Conservation (phyloP, 2,888 invertebrate species). For the Eupithecia exiguata region DNA sequence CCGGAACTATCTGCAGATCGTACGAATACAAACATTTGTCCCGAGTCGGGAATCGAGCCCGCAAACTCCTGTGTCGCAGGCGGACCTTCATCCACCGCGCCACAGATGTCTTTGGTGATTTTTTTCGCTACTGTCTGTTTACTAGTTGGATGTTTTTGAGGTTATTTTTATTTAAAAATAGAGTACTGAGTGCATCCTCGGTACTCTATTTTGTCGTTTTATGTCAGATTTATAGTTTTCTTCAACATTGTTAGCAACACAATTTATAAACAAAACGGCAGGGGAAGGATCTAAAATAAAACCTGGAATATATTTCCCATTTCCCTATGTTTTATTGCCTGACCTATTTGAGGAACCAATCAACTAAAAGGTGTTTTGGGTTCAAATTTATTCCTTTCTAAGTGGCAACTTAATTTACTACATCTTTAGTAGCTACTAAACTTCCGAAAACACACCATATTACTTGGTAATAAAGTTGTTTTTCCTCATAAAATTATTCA, state of each 20-base stretch:
- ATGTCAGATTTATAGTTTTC: too few relatives aligned
- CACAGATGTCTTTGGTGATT: too few relatives aligned
- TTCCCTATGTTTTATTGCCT: conserved; percentile 15
- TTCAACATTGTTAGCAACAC: neutral
- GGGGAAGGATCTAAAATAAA: conserved; percentile 14
- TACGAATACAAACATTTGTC: too few relatives aligned
- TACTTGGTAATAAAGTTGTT: neutral
- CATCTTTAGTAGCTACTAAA: conserved; percentile 22
- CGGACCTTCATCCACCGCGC: too few relatives aligned
- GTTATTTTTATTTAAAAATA: too few relatives aligned
- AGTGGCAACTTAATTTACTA: conserved; percentile 28
- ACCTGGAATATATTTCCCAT: conserved; percentile 13
- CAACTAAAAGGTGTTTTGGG: conserved; percentile 32
- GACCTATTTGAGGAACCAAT: conserved; percentile 33
- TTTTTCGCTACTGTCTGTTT: too few relatives aligned
- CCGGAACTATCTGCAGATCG: too few relatives aligned
- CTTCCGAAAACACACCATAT: conserved; percentile 16
- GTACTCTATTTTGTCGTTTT: too few relatives aligned
- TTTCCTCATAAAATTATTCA: neutral
- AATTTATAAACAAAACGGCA: neutral
- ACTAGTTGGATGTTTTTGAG: too few relatives aligned
- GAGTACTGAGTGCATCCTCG: too few relatives aligned
- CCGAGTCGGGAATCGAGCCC: too few relatives aligned
- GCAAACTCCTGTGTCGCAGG: too few relatives aligned
- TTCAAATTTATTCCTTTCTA: conserved; percentile 32